A percentile compares a stretch with the other conserved stretches of the same genome.
Conservation (phyloP, 2,888 invertebrate species). For the Abrostola triplasia region DNA sequence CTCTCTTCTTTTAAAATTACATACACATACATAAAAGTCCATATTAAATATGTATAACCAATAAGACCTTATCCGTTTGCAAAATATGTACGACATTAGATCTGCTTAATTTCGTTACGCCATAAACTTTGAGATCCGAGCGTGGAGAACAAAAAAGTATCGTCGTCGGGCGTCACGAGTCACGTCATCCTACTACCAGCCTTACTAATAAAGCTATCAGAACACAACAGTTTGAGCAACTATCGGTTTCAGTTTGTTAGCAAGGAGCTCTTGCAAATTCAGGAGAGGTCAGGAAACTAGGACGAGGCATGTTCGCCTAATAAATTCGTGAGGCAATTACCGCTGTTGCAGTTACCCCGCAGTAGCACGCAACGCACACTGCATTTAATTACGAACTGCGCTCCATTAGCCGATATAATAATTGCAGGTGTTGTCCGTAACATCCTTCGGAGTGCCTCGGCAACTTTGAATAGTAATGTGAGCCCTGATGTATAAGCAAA, state of each 20-base stretch:
- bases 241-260: background rate
- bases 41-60: slow-evolving; percentile 5
- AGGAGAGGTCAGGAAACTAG: slow-evolving; percentile 54
- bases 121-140: background rate
- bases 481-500: slow-evolving; percentile 12
- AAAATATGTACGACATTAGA: slow-evolving; percentile 9
- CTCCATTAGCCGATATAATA: slow-evolving; percentile 53
- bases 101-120: slow-evolving; percentile 10
- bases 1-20: no score
- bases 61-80: slow-evolving; percentile 3
- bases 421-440: slow-evolving; percentile 43
- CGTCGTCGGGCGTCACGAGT: background rate
- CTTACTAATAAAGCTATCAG: background rate
- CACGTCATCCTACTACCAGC: background rate
- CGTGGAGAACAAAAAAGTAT: background rate
- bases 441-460: slow-evolving; percentile 23
- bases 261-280: slow-evolving; percentile 12
- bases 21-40: no score
- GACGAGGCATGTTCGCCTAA: slow-evolving; percentile 46
- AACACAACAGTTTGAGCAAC: slow-evolving; percentile 2
- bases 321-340: slow-evolving; percentile 53
- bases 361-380: slow-evolving; percentile 50
- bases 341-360: slow-evolving; percentile 31
- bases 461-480: slow-evolving; percentile 31
- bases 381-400: slow-evolving; percentile 54